Evolutionary conservation across 1,140 invertebrate species (phyloP).

Genomic region (Drosophila guanche): DNA sequence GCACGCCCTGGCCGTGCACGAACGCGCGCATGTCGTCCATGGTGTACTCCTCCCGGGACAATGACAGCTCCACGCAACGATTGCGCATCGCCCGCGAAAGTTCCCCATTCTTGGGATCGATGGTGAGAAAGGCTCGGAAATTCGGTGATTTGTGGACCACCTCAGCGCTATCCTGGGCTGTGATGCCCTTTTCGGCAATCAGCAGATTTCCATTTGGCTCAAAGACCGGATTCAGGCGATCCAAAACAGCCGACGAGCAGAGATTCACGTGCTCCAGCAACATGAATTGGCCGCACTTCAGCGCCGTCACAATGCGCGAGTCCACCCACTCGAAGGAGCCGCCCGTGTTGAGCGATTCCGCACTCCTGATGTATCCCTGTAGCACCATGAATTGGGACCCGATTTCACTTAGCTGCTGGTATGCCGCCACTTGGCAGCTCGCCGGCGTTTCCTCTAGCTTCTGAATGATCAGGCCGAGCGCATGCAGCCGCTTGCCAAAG

Average conservation of each 20-base stretch:
- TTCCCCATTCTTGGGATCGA: constrained; percentile 97
- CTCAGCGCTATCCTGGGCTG: constrained; percentile 88
- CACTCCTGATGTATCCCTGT: constrained; percentile 63
- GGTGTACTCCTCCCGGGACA: constrained; percentile 85
- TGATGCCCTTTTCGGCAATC: constrained; percentile 95
- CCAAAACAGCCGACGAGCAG: constrained; percentile 97
- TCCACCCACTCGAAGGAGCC: constrained; percentile 99
- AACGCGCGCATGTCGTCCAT: constrained; percentile 85
- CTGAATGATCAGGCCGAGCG: constrained; percentile 46
- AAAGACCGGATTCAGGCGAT: constrained; percentile 96
- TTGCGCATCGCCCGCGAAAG: constrained; percentile 99
- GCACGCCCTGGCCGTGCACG: constrained; percentile 85
- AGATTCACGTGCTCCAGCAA: constrained; percentile 97
- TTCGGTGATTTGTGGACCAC: constrained; percentile 93
- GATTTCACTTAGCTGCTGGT: constrained; percentile 32
- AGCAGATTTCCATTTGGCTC: constrained; percentile 95
- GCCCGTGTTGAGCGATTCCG: constrained; percentile 88
- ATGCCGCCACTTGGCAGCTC: constrained; percentile 27
- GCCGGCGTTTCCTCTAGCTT: constrained; percentile 42
- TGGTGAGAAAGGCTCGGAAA: constrained; percentile 97
- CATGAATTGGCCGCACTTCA: constrained; percentile 79
- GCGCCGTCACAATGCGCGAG: constrained; percentile 92
- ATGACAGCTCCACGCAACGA: constrained; percentile 96
- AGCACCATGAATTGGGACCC: constrained; percentile 44
- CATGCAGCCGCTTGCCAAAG: constrained; percentile 56